Evolutionary conservation across 2,888 invertebrate species (phyloP).

Genomic region (Drosophila demipolita): DNA sequence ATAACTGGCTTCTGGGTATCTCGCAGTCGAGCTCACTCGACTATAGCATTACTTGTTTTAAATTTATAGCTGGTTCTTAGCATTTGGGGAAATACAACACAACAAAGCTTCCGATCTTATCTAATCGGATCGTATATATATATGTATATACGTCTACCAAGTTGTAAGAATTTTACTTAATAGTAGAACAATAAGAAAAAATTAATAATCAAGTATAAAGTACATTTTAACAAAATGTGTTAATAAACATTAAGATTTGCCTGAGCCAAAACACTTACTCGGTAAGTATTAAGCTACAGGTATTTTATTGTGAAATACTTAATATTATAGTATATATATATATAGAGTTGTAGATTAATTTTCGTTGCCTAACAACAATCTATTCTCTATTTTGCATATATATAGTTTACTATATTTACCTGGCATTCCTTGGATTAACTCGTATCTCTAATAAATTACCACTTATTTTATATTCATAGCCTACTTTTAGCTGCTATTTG

Average conservation of each 20-base stretch:
- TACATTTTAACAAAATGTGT: neutral
- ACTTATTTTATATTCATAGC: neutral
- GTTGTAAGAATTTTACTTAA: neutral
- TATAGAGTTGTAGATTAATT: too few species aligned
- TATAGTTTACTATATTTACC: neutral
- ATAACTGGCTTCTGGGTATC: neutral
- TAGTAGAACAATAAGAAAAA: neutral
- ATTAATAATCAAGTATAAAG: neutral
- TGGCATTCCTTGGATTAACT: neutral
- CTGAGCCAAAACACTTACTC: neutral
- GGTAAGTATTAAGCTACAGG: neutral
- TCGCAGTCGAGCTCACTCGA: neutral
- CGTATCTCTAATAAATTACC: neutral
- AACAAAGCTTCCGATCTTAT: slow-evolving; percentile 19
- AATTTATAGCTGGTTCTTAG: slow-evolving; percentile 31
- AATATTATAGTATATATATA: neutral
- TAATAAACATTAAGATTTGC: neutral
- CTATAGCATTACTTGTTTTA: neutral
- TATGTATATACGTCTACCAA: neutral
- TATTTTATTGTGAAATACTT: neutral
- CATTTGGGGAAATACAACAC: slow-evolving; percentile 4
- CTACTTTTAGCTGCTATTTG: slow-evolving; percentile 9
- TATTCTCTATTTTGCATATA: too few species aligned
- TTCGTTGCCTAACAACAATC: neutral
- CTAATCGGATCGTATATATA: slow-evolving; percentile 27